Percentiles rank a stretch among this genome's conserved stretches.
Evolutionary conservation across 2,113 vertebrate genomes (phyloP).

Genomic region (Mormyrus lacerda): DNA sequence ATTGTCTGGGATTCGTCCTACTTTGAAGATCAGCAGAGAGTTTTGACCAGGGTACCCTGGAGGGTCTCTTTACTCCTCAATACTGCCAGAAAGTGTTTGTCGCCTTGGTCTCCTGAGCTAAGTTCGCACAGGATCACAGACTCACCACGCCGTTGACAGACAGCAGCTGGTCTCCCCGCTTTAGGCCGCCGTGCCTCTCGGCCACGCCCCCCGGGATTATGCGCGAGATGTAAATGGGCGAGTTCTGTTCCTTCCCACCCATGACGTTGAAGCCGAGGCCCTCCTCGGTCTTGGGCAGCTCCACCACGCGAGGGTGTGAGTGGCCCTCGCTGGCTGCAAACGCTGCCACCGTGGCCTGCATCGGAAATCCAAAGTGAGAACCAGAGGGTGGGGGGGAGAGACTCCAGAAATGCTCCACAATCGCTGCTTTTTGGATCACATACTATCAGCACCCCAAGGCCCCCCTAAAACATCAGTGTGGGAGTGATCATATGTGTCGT

Average conservation of each 20-base stretch:
- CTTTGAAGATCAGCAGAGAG: background rate
- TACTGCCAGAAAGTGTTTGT: background rate
- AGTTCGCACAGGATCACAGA: background rate
- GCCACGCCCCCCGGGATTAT: constrained; percentile 98
- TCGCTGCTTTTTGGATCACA: background rate
- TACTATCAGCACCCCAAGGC: background rate
- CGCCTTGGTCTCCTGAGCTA: background rate
- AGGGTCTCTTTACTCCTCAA: background rate
- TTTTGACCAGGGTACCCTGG: background rate
- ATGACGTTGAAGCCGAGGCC: constrained; percentile 99
- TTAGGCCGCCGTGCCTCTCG: constrained; percentile 91
- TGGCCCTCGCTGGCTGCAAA: constrained; percentile 98
- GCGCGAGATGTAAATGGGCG: constrained; percentile 97
- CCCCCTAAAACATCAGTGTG: background rate
- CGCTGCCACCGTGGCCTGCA: constrained; percentile 91
- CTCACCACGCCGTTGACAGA: constrained; percentile 98
- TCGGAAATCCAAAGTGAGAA: background rate
- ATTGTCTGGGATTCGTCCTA: background rate
- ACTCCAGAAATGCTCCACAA: background rate
- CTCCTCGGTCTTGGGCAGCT: constrained; percentile 96
- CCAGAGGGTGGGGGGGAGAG: background rate
- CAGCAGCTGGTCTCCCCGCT: constrained; percentile 93
- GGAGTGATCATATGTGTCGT: background rate
- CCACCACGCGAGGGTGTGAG: constrained; percentile 92
- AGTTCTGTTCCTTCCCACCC: constrained; percentile 98